Evolutionary conservation across 2,113 vertebrate genomes (phyloP), one percentile per base, ranked within the genome.

Genomic region (Lethenteron camtschaticum): DNA sequence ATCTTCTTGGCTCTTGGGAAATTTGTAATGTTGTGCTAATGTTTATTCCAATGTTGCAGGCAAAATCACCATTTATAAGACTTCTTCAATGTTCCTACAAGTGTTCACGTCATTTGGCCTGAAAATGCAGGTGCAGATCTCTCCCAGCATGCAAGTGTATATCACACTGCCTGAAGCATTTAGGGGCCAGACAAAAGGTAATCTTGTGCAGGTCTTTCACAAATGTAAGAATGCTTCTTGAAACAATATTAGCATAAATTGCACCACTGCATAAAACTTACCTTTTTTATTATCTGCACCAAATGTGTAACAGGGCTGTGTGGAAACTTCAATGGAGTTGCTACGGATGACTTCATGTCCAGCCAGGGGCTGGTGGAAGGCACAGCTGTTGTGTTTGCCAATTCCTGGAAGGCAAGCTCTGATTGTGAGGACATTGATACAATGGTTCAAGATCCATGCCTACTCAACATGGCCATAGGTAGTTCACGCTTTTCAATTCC

Each of bases 41-140:
- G 41, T 41, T 3, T 41, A 41, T 41, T 41, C 41, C 41, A 41
- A 41, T 41, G 41, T 41, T 41, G 41, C 74, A 84, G 83, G 77
- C 2, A 24, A 76, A 8, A 73, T 73, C 56, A 73, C 71, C 56
- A 75, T 82, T 69, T 83, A 76, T 76, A 81, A 81, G 81, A 77
- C 81, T 75, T 83, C 81, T n/a, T 83, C 82, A 9, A 78, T 79
- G 76, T 83, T 77, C 11, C 72, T 82, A 69, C 76, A 78, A 57
- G 75, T 83, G 16, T 70, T 77, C 13, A 80, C 81, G 58, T 72
- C 75, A 11, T 77, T 79, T 72, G 81, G 76, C 20, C 69, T 83
- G 59, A 78, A 78, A 66, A 74, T 83, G 57, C 79, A 81, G 75
- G 74, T 84, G 57, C 80, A 80, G 69, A 69, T 81, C 72, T 76